phyloP scores from a whole-genome alignment of 2,888 invertebrate species.

The Hirtodrosophila alboralis region DNA sequence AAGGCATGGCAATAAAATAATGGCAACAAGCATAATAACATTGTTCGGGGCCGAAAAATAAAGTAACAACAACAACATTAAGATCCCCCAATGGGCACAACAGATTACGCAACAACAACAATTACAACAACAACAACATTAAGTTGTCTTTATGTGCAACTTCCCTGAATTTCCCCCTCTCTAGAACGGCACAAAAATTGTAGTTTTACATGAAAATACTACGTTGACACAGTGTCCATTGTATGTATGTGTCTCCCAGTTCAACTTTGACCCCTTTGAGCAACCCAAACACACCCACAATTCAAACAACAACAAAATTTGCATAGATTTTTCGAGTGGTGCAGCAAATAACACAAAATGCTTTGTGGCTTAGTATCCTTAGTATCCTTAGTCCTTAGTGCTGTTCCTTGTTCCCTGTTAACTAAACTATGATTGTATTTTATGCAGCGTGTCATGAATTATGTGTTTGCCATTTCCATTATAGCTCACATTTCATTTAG shows the following conservation, averaged over 20 bases:
- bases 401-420: slow-evolving; percentile 43
- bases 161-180: background rate
- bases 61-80: slow-evolving; percentile 33
- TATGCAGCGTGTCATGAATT: slow-evolving; percentile 51
- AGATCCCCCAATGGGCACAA: slow-evolving; percentile 42
- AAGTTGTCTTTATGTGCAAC: slow-evolving; percentile 27
- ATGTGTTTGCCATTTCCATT: slow-evolving; percentile 15
- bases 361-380: slow-evolving; percentile 14
- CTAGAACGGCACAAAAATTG: slow-evolving; percentile 2
- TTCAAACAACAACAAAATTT: too few species aligned
- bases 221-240: slow-evolving; percentile 39
- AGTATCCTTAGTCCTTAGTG: too few species aligned
- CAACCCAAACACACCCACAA: too few species aligned
- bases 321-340: slow-evolving; percentile 34
- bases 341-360: too few species aligned
- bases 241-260: slow-evolving; percentile 3
- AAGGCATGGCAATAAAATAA: slow-evolving; percentile 43
- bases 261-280: too few species aligned
- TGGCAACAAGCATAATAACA: slow-evolving; percentile 45
- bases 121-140: slow-evolving; percentile 11
- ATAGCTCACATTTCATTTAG: slow-evolving; percentile 50
- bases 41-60: slow-evolving; percentile 19
- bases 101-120: slow-evolving; percentile 48
- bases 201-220: slow-evolving; percentile 11
- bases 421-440: slow-evolving; percentile 59